These are phyloP conservation scores for Pocillopora grandis DNA, from an alignment of 92 coral and sea anemone genomes.

Conservation along the genomic window DNA sequence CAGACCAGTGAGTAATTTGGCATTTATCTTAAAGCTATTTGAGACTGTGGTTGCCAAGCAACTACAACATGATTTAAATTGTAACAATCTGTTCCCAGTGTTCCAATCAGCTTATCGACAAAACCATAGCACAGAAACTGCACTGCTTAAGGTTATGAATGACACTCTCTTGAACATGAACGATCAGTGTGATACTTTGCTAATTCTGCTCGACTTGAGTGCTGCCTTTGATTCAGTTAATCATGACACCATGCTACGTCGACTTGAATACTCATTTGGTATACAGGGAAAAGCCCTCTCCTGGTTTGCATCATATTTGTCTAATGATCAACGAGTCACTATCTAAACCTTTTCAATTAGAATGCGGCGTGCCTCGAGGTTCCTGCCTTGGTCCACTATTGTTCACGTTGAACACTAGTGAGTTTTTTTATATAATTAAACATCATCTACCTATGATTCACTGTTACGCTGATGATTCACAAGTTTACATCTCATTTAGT, in stretches of 20 bases:
- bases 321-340: background rate
- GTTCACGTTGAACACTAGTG: too few relatives aligned
- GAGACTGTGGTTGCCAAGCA: too few relatives aligned
- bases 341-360: too few relatives aligned
- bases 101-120: slow-evolving; percentile 22
- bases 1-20: background rate
- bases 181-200: background rate
- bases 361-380: too few relatives aligned
- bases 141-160: slow-evolving; percentile 9
- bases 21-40: too few relatives aligned
- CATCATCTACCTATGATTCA: too few relatives aligned
- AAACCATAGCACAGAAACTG: background rate
- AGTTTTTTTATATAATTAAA: too few relatives aligned
- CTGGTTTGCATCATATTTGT: background rate
- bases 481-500: slow-evolving; percentile 22
- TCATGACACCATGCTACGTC: slow-evolving; percentile 8
- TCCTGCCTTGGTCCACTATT: too few relatives aligned
- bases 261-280: slow-evolving; percentile 21
- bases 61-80: background rate
- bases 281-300: slow-evolving; percentile 17
- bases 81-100: slow-evolving; percentile 1
- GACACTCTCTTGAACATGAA: background rate
- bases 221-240: slow-evolving; percentile 12
- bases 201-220: slow-evolving; percentile 18
- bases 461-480: too few relatives aligned